These are phyloP conservation scores for Lamellibrachia columna DNA, from an alignment of 2,888 invertebrate species.

Conservation along the genomic window DNA sequence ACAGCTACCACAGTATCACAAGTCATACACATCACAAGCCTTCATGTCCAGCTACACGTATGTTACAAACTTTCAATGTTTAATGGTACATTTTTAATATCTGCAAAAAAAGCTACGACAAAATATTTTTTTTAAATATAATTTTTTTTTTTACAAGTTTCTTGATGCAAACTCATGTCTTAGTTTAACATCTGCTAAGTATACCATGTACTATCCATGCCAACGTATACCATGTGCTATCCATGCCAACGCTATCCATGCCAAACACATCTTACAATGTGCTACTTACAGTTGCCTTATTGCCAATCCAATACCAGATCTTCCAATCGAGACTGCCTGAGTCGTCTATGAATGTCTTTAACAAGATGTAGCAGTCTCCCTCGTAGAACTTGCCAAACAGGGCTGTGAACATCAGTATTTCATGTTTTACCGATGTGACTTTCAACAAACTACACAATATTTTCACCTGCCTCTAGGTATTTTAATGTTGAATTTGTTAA, in stretches of 20 bases:
- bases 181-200: too few relatives aligned
- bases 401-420: conserved; percentile 67
- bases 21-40: too few relatives aligned
- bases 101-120: too few relatives aligned
- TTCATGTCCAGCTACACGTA: too few relatives aligned
- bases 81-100: too few relatives aligned
- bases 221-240: not conserved
- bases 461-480: not conserved
- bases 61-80: too few relatives aligned
- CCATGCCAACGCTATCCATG: not conserved
- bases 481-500: not conserved
- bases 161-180: too few relatives aligned
- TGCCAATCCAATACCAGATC: conserved; percentile 99
- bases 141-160: too few relatives aligned
- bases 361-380: conserved; percentile 96
- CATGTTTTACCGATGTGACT: not conserved
- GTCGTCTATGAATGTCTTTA: conserved; percentile 87
- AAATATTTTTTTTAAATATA: too few relatives aligned
- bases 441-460: not conserved
- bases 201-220: not conserved
- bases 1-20: too few relatives aligned
- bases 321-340: conserved; percentile 85
- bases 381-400: conserved; percentile 98
- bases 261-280: too few relatives aligned
- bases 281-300: conserved; percentile 81